Percentiles rank a stretch among this genome's conserved stretches.
Evolutionary conservation across 1,140 invertebrate genomes (phyloP).

Genomic region (Lepidurus couesii): DNA sequence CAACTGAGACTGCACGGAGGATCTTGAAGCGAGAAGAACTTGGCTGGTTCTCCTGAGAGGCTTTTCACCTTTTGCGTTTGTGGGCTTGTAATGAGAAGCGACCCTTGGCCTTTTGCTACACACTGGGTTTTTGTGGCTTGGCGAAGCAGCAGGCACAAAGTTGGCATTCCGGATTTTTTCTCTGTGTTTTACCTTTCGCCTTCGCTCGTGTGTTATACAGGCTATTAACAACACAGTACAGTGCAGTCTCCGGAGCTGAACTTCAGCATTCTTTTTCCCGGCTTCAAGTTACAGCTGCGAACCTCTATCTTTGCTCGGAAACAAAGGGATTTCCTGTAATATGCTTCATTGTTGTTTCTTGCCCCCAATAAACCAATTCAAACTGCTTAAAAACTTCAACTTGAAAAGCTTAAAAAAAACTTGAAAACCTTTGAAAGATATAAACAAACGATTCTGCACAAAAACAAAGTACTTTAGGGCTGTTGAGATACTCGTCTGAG

Average conservation of each 20-base stretch:
- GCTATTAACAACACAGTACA: neutral
- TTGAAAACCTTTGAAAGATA: neutral
- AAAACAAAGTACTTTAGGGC: too few species aligned
- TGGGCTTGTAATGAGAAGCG: constrained; percentile 17
- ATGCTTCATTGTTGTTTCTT: neutral
- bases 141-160: neutral
- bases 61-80: constrained; percentile 7
- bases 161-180: constrained; percentile 18
- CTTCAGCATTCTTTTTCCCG: neutral
- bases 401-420: neutral
- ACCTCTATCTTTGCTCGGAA: neutral
- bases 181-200: neutral
- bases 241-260: neutral
- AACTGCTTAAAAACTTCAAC: neutral
- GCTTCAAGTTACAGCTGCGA: constrained; percentile 8
- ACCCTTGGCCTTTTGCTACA: constrained; percentile 17
- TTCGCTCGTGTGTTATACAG: neutral
- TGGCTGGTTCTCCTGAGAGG: constrained; percentile 1
- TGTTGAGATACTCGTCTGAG: too few species aligned
- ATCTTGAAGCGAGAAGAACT: constrained; percentile 10
- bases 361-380: neutral
- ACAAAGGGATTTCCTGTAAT: constrained; percentile 9
- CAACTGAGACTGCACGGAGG: neutral
- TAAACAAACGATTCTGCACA: neutral
- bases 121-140: constrained; percentile 2